phyloP scores from a whole-genome alignment of 1,140 invertebrate genomes.

The Lineus longissimus region DNA sequence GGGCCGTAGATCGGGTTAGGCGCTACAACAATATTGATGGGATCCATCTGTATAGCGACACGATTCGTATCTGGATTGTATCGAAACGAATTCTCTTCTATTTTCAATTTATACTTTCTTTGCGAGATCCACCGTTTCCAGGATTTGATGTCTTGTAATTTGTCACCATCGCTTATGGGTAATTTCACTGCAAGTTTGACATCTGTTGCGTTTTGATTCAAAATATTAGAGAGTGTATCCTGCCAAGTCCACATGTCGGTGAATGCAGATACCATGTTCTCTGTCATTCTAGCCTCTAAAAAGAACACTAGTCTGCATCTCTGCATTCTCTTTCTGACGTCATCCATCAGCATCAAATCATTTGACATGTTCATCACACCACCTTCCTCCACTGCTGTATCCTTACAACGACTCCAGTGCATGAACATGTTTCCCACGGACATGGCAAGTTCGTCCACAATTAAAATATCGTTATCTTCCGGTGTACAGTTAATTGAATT shows the following conservation, averaged over 20 bases:
- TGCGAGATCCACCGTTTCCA: background rate
- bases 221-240: background rate
- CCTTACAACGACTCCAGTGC: background rate
- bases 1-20: background rate
- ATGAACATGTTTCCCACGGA: conserved; percentile 1
- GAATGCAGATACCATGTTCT: background rate
- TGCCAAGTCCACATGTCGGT: conserved; percentile 1
- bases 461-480: background rate
- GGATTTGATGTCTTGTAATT: background rate
- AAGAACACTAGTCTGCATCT: background rate
- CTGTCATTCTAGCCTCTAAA: background rate
- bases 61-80: background rate
- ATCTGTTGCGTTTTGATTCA: background rate
- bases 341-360: background rate
- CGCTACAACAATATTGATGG: background rate
- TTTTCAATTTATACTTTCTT: background rate
- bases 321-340: background rate
- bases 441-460: background rate
- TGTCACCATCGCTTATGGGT: background rate
- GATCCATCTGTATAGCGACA: background rate
- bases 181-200: conserved; percentile 1
- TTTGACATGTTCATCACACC: conserved; percentile 1
- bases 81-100: too few relatives aligned
- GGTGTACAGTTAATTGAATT: background rate
- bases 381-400: background rate